phyloP scores from a whole-genome alignment of 2,113 vertebrate species.

The Excalfactoria chinensis region DNA sequence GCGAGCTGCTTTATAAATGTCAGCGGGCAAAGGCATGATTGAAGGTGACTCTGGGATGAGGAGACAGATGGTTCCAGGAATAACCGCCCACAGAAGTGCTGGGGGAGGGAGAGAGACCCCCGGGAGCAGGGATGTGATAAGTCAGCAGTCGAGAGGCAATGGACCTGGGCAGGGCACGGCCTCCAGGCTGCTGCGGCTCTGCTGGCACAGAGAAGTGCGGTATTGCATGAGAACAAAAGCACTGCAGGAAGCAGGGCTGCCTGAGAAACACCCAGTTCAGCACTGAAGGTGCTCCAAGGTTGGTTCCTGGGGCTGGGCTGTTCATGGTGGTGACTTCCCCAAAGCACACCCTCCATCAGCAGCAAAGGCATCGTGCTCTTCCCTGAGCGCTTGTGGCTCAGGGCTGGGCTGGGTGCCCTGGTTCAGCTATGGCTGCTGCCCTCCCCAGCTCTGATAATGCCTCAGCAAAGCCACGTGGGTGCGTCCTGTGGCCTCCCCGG shows the following conservation, averaged over 20 bases:
- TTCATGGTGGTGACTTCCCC: not conserved
- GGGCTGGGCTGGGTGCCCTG: not conserved
- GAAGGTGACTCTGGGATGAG: not conserved
- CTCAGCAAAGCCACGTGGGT: fast-evolving
- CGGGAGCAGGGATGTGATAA: not conserved
- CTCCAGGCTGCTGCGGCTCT: fast-evolving
- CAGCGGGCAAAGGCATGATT: not conserved
- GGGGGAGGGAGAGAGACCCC: not conserved
- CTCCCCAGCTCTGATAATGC: not conserved
- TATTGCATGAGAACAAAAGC: not conserved
- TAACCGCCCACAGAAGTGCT: not conserved
- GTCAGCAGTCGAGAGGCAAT: not conserved
- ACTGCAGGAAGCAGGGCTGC: not conserved
- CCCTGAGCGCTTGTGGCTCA: not conserved
- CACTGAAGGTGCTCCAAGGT: not conserved
- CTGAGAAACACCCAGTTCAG: too few species aligned
- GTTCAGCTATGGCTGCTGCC: not conserved
- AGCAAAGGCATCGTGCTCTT: not conserved
- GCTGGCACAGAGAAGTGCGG: not conserved
- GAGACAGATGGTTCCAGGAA: not conserved
- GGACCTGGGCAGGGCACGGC: not conserved
- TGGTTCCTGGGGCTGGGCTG: too few species aligned
- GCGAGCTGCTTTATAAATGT: constrained; percentile 12
- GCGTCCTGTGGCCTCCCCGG: not conserved
- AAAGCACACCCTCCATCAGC: not conserved